Evolutionary conservation across 1,140 invertebrate genomes (phyloP), one percentile per base, ranked within the genome.

Genomic region (Hylaeus volcanicus): DNA sequence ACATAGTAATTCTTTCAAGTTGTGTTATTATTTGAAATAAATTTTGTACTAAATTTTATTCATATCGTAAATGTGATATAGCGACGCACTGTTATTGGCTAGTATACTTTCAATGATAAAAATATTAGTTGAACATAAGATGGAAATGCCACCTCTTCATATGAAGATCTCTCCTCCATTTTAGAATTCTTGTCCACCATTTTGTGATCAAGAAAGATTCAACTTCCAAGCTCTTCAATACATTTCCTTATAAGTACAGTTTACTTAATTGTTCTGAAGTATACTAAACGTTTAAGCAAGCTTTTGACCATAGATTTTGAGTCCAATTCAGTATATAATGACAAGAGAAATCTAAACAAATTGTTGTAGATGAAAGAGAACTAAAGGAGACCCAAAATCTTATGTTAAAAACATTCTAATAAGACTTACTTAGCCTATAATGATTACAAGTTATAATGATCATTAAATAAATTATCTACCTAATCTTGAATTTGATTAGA

Each of bases 111-210:
- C 39, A 12, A 74, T 65, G 8, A 8, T 79, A 11, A 71, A 63
- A 61, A 43, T 37, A 15, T 41, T 81, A 5, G 3, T 55, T 8
- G 12, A 56, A 39, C 9, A 51, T 61, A 39, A 55, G 68, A 61
- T 69, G n/a, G 14, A 26, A 84, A 14, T 82, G 58, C 66, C 64
- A 63, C 63, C 64, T 68, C 74, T 63, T 9, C 68, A 26, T 15
- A 56, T 12, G 56, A 58, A 43, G 5, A 70, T 64, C 53, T 61
- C 43, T 83, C 82, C 74, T 63, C 89, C 89, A 90, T 90, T 90
- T 90, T 84, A 79, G 86, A 74, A 71, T 61, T 53, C 65, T 45
- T 41, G 68, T 79, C 86, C 82, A 82, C 89, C 89, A 90, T 90
- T 80, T 90, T 90, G 83, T 81, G 26, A 70, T 81, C 37, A 39